Base-by-base conservation (phyloP, 1,140 invertebrate genomes). In the Lepidurus couesii region DNA sequence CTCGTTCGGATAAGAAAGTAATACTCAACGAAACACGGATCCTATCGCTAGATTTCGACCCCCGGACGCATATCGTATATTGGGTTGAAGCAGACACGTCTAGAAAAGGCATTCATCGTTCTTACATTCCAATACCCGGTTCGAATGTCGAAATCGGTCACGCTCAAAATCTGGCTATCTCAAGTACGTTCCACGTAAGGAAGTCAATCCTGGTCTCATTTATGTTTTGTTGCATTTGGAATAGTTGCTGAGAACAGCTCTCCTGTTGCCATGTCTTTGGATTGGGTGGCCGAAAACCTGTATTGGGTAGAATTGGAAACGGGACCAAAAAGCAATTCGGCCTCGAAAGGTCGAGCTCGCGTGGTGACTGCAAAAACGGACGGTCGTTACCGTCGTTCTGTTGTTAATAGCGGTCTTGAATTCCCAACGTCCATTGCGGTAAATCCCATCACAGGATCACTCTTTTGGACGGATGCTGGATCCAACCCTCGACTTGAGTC, bases 71-170 rank as follows among this genome's bases (percentile, higher is more conserved):
- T 84, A 94, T 96, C 81, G 85, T 98, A 44, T 98, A 95, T 84
- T 98, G 96, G 95, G 93, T 94, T 0, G 96, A 98, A 83, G 93
- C 95, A 0, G 96, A 98, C 83, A 92, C 92, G 74, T 92, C 92
- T 80, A 92, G 96, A 74, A 92, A 92, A 83, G 92, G 92, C 7
- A 96, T 98, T 53, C 96, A 96, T 84, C 88, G 96, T 7, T 96
- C 95, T 0, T 95, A 92, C 82, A 93, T 98, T 89, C 89, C 96
- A 21, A 84, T 91, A 83, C 21, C 65, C 4, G 76, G 76, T 65
- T 77, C 92, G 90, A 0, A 93, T 92, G 85, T 91, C 89, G 81
- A 84, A 82, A 81, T 84, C 73, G 95, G 95, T 44, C 95, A 89
- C 84, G 91, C 95, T 0, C 96, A 98, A 86, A 92, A 96, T 84